A percentile compares a stretch with the other conserved stretches of the same genome.
phyloP scores from a whole-genome alignment of 1,140 invertebrate species.

The Cecropterus lyciades region DNA sequence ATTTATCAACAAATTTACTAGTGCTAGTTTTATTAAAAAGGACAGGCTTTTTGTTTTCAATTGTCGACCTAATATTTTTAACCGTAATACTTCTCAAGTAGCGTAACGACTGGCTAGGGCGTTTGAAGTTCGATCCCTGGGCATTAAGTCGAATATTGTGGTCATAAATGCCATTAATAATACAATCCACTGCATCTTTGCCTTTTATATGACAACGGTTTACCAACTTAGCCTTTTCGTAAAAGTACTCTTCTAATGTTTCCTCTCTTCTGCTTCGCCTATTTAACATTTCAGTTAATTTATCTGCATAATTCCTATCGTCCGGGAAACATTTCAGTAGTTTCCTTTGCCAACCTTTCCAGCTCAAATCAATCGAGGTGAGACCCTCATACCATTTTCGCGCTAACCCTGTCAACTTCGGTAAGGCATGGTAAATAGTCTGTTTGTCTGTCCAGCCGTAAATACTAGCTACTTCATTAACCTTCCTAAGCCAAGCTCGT shows the following conservation, averaged over 20 bases:
- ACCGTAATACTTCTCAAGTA: conserved; percentile 26
- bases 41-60: no score
- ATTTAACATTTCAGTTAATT: no score
- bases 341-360: conserved; percentile 36
- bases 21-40: no score
- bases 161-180: conserved; percentile 35
- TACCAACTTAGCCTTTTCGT: conserved; percentile 31
- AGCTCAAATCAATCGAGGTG: conserved; percentile 20
- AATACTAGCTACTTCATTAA: conserved; percentile 35
- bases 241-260: conserved; percentile 33
- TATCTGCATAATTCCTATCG: no score
- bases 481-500: conserved; percentile 30
- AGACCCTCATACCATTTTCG: conserved; percentile 34
- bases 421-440: conserved; percentile 32
- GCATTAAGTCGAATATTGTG: conserved; percentile 32
- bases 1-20: no score
- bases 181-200: conserved; percentile 34
- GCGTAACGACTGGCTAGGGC: conserved; percentile 11
- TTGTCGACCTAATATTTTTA: neutral
- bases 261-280: conserved; percentile 25
- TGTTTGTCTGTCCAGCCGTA: conserved; percentile 31
- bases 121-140: conserved; percentile 21
- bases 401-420: conserved; percentile 28
- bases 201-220: conserved; percentile 27
- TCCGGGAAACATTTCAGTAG: conserved; percentile 28